A percentile compares a stretch with the other conserved stretches of the same genome.
Conservation (phyloP, 2,888 invertebrate genomes). For the Malacosoma neustria region DNA sequence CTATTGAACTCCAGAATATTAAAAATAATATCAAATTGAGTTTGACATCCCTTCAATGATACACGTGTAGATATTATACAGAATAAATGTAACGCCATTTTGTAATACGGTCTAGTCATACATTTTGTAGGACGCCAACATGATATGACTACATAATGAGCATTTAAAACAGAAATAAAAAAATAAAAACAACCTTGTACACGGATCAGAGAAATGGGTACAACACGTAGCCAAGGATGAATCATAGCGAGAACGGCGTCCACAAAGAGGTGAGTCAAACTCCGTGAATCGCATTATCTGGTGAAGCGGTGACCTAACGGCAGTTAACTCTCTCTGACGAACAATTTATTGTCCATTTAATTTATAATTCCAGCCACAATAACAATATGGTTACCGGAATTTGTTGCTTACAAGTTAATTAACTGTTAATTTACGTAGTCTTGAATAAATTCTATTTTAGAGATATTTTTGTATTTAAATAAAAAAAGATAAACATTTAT, state of each 20-base stretch:
- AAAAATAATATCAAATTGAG: too few species aligned
- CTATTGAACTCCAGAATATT: too few species aligned
- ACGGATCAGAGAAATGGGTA: conserved; percentile 38
- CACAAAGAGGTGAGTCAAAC: conserved; percentile 29
- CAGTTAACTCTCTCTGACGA: conserved; percentile 18
- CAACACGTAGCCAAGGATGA: conserved; percentile 40
- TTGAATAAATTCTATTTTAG: too few species aligned
- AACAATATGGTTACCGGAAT: too few species aligned
- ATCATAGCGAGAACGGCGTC: conserved; percentile 27
- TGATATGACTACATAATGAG: conserved; percentile 24
- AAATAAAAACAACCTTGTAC: conserved; percentile 37
- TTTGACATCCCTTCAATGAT: too few species aligned
- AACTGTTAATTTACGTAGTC: too few species aligned
- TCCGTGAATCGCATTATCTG: conserved; percentile 31
- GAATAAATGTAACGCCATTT: neutral
- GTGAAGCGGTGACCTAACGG: conserved; percentile 8
- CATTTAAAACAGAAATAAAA: conserved; percentile 26
- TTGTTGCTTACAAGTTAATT: too few species aligned
- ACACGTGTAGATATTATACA: too few species aligned
- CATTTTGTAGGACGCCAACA: conserved; percentile 6
- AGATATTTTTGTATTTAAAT: too few species aligned
- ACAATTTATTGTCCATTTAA: conserved; percentile 5
- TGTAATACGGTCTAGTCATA: conserved; percentile 2
- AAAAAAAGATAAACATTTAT: too few species aligned
- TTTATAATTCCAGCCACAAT: neutral